Evolutionary conservation across 1,140 invertebrate species (phyloP).

Genomic region (silkworm (Bombyx mori)): ASM3026992v2 NC_085120.1:4207001-4207500

Average conservation of each 20-base stretch:
- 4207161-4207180: not conserved
- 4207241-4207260: conserved; percentile 31
- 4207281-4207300: conserved; percentile 40
- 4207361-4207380: too few relatives aligned
- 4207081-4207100: not conserved
- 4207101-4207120: not conserved
- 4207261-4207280: conserved; percentile 53
- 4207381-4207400: too few relatives aligned
- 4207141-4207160: conserved; percentile 1
- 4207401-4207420: too few relatives aligned
- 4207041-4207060: not conserved
- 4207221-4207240: conserved; percentile 1
- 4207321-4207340: conserved; percentile 6
- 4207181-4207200: conserved; percentile 6
- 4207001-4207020: too few relatives aligned
- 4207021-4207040: not conserved
- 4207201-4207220: conserved; percentile 2
- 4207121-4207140: conserved; percentile 1
- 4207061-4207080: not conserved
- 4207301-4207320: conserved; percentile 33
- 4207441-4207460: too few relatives aligned
- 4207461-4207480: too few relatives aligned
- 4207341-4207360: too few relatives aligned
- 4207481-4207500: too few relatives aligned
- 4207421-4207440: too few relatives aligned